Conservation (phyloP, 2,888 invertebrate species). For the Osedax frankpressi region DNA sequence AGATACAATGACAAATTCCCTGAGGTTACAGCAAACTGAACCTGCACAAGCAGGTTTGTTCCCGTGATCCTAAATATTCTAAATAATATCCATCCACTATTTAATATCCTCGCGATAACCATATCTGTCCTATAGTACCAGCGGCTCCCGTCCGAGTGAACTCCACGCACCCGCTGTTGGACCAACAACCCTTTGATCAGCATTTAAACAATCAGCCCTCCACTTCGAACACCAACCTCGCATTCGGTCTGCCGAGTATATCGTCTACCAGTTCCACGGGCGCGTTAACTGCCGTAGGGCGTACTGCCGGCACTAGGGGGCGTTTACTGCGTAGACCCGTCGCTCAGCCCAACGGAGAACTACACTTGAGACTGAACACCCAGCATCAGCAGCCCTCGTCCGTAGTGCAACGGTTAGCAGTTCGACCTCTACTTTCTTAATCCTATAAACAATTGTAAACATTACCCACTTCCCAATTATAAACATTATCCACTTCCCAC, state of each 20-base stretch:
- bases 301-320: neutral
- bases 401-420: too few species aligned
- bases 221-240: too few species aligned
- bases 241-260: too few species aligned
- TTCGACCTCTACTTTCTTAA: too few species aligned
- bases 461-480: too few species aligned
- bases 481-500: too few species aligned
- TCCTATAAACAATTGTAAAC: too few species aligned
- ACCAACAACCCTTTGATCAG: neutral
- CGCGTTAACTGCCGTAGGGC: neutral
- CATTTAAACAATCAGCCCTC: too few species aligned
- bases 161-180: neutral
- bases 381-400: too few species aligned
- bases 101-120: too few species aligned
- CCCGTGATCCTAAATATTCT: too few species aligned
- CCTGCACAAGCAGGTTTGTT: neutral
- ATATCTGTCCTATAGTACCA: neutral
- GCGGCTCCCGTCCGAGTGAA: neutral
- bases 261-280: neutral
- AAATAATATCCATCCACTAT: too few species aligned
- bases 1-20: neutral
- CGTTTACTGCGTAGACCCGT: neutral
- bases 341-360: neutral
- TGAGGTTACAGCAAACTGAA: neutral
- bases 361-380: neutral